These are phyloP conservation scores for Drosophila pandora DNA, from an alignment of 1,140 invertebrate species.

Conservation along the genomic window DNA sequence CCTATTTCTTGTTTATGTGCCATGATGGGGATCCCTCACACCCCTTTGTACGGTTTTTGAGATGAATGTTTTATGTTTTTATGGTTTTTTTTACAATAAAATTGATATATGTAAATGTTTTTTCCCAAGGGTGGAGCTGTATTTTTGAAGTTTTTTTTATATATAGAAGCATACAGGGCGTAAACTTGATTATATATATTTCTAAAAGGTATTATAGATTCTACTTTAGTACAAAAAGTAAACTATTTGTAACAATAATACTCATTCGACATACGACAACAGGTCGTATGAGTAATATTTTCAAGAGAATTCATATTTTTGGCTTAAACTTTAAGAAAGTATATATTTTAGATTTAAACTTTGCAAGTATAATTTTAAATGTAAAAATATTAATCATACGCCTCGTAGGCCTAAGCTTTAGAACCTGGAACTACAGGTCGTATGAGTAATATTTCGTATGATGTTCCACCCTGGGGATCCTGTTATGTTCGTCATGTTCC, in stretches of 20 bases:
- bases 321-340: no score
- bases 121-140: slow-evolving; percentile 16
- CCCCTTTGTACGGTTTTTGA: slow-evolving; percentile 26
- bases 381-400: slow-evolving; percentile 3
- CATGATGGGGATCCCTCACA: slow-evolving; percentile 15
- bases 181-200: background rate
- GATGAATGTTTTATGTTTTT: slow-evolving; percentile 42
- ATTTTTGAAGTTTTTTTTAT: background rate
- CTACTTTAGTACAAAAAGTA: no score
- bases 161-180: background rate
- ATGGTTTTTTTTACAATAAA: slow-evolving; percentile 2
- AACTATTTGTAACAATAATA: no score
- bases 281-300: background rate
- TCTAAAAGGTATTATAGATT: background rate
- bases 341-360: no score
- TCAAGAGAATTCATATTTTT: no score
- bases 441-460: slow-evolving; percentile 25
- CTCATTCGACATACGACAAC: no score
- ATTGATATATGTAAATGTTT: slow-evolving; percentile 1
- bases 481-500: slow-evolving; percentile 23
- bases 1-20: background rate
- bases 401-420: background rate
- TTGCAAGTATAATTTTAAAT: no score
- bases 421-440: background rate
- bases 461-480: slow-evolving; percentile 37